Evolutionary conservation across 2,797 vertebrate species (phyloP).

Genomic region (Meda fulgida): DNA sequence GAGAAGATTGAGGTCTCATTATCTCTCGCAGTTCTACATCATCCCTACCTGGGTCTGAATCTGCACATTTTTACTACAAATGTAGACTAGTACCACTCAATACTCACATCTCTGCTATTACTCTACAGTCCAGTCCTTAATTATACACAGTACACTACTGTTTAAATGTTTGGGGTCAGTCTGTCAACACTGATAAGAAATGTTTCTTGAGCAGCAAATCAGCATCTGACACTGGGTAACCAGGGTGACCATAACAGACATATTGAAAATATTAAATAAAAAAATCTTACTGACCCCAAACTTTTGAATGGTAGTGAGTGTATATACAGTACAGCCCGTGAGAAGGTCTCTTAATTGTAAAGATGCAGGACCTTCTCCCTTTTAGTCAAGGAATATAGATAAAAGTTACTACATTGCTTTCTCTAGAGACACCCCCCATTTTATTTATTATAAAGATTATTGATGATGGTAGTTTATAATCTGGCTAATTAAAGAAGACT

Average conservation of each 20-base stretch:
- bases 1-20: constrained; percentile 8
- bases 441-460: neutral
- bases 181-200: neutral
- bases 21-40: neutral
- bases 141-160: neutral
- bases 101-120: neutral
- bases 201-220: neutral
- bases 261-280: neutral
- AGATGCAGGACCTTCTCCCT: neutral
- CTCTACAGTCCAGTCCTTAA: neutral
- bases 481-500: neutral
- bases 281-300: neutral
- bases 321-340: neutral
- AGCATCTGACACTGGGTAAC: neutral
- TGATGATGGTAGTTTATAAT: neutral
- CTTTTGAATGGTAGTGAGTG: neutral
- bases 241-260: neutral
- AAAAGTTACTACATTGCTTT: neutral
- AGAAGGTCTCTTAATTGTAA: neutral
- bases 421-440: neutral
- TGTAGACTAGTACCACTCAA: neutral
- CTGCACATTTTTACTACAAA: neutral
- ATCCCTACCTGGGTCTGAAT: neutral
- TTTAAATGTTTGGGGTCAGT: neutral
- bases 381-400: neutral